Evolutionary conservation across 2,113 vertebrate species (phyloP).

Genomic region (Nematolebias whitei): DNA sequence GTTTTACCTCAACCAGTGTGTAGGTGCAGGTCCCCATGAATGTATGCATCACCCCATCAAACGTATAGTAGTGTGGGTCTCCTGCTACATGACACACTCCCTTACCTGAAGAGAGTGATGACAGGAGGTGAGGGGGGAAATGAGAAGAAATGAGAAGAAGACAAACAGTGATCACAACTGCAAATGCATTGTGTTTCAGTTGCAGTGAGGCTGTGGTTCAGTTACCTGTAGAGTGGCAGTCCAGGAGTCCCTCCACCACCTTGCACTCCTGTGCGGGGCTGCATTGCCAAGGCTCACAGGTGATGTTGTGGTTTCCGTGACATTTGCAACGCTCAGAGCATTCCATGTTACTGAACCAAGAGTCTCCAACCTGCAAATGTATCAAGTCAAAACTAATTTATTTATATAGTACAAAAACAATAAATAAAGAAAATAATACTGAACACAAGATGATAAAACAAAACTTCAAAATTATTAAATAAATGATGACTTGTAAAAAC

Average conservation of each 20-base stretch:
- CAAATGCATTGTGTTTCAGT: no score
- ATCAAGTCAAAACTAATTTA: not conserved
- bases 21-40: constrained; percentile 94
- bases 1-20: constrained; percentile 81
- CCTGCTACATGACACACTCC: constrained; percentile 87
- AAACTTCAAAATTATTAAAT: no score
- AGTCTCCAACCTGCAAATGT: constrained; percentile 78
- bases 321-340: constrained; percentile 87
- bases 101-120: constrained; percentile 72
- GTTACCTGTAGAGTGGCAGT: constrained; percentile 86
- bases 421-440: no score
- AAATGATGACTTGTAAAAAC: no score
- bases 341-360: constrained; percentile 80
- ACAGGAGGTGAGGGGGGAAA: not conserved
- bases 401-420: no score
- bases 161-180: no score
- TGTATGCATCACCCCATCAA: constrained; percentile 87
- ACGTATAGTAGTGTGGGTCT: constrained; percentile 92
- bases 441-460: no score
- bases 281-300: constrained; percentile 84
- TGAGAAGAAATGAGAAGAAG: not conserved
- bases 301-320: constrained; percentile 59
- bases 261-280: constrained; percentile 84
- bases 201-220: fast-evolving
- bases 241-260: constrained; percentile 83